A percentile compares a stretch with the other conserved stretches of the same genome.
Evolutionary conservation across 2,888 invertebrate genomes (phyloP).

Genomic region (Stenolophus ochropezus): DNA sequence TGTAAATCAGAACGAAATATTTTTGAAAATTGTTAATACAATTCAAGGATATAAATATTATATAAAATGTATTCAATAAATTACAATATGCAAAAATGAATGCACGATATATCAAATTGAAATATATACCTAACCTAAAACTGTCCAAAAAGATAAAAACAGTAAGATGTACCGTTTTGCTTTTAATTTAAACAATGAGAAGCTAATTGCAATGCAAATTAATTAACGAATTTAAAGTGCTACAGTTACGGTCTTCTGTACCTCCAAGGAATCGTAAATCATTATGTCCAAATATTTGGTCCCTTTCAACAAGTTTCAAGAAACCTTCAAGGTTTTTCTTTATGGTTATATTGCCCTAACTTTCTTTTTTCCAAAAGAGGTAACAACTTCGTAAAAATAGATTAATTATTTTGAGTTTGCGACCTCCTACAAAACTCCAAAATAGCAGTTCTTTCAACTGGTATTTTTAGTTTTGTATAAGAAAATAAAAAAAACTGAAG

Average conservation of each 20-base stretch:
- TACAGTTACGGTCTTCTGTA: neutral
- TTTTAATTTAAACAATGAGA: neutral
- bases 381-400: conserved; percentile 7
- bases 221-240: neutral
- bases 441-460: conserved; percentile 28
- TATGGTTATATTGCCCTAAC: neutral
- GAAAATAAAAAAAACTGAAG: conserved; percentile 37
- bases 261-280: neutral
- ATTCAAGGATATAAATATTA: too few relatives aligned
- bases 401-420: conserved; percentile 31
- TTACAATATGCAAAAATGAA: neutral
- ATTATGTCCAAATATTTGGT: neutral
- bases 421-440: conserved; percentile 49
- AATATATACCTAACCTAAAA: conserved; percentile 24
- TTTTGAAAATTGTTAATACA: too few relatives aligned
- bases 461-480: conserved; percentile 25
- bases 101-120: neutral
- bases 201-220: neutral
- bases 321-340: neutral
- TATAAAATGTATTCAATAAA: conserved; percentile 3
- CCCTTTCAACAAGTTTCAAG: neutral
- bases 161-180: conserved; percentile 30
- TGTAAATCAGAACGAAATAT: too few relatives aligned
- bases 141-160: conserved; percentile 11
- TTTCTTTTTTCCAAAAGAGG: neutral